phyloP scores from a whole-genome alignment of 2,113 vertebrate genomes.

The Ifrita kowaldi region DNA sequence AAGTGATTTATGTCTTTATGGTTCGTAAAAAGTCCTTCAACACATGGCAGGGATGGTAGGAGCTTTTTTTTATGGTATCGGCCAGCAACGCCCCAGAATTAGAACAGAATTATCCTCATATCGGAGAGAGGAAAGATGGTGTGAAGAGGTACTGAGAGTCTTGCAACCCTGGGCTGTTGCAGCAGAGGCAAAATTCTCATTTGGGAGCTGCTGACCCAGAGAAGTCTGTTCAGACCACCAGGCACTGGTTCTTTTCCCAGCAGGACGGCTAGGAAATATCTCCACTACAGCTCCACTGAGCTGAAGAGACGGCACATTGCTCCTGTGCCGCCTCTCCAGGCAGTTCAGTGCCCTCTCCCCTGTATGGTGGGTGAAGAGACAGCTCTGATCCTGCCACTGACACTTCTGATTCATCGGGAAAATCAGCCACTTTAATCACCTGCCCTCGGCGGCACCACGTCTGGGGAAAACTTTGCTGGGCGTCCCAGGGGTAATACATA shows the following conservation, averaged over 20 bases:
- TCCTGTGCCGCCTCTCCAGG: rapidly evolving
- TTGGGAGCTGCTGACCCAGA: neutral
- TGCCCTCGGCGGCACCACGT: rapidly evolving
- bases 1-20: neutral
- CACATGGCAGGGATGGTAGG: rapidly evolving
- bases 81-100: neutral
- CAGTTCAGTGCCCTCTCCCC: neutral
- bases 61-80: neutral
- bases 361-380: neutral
- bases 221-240: neutral
- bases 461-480: neutral
- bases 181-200: neutral
- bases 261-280: neutral
- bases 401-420: rapidly evolving
- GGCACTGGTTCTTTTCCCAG: neutral
- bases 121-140: neutral
- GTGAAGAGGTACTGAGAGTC: neutral
- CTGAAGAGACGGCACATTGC: neutral
- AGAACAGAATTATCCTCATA: neutral
- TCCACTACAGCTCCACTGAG: neutral
- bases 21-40: neutral
- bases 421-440: neutral
- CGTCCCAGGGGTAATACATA: rapidly evolving
- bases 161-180: neutral
- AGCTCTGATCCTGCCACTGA: neutral